Evolutionary conservation across 2,888 invertebrate genomes (phyloP), one percentile per base, ranked within the genome.

Genomic region (Mamestra brassicae): DNA sequence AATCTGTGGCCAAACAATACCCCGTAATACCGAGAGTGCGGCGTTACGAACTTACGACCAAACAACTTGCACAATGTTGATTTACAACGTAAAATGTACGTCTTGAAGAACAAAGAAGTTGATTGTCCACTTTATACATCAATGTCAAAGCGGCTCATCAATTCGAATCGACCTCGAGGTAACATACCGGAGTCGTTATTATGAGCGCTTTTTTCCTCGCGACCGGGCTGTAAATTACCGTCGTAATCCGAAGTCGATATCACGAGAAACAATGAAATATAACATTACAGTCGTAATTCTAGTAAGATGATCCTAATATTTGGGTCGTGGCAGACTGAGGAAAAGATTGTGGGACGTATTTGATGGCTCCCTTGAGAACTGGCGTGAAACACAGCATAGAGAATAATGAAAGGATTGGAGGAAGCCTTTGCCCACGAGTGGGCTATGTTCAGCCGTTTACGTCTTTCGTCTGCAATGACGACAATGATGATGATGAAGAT

Each of bases 1-100:
- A 91, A 92, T 90, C 89, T 87, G 85, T 87, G 87, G 81, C 89
- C 88, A 91, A 92, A 93, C 93, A 93, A 93, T 92, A 85, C 89
- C 86, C 84, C 69, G 88, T 89, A 88, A 90, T 88, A 85, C 78
- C 42, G 42, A 74, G 68, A 73, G 55, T 71, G 65, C 82, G 71
- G 72, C 78, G 77, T 83, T 83, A 86, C 79, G 45, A 64, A 78
- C 76, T 83, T 83, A 86, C 79, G 45, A 64, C 78, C 76, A 78
- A 85, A 84, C 83, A 80, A 78, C 80, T 87, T 87, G 81, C 87
- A 85, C 85, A 87, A 84, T 85, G 78, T 84, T 84, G 83, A 86
- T 86, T 84, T 87, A 83, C 78, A 83, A 79, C 85, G 70, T 76
- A 83, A 78, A 85, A 76, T 79, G 76, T 82, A 83, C 83, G 71